Evolutionary conservation across 2,113 vertebrate species (phyloP).

Genomic region (Neotragus moschatus): DNA sequence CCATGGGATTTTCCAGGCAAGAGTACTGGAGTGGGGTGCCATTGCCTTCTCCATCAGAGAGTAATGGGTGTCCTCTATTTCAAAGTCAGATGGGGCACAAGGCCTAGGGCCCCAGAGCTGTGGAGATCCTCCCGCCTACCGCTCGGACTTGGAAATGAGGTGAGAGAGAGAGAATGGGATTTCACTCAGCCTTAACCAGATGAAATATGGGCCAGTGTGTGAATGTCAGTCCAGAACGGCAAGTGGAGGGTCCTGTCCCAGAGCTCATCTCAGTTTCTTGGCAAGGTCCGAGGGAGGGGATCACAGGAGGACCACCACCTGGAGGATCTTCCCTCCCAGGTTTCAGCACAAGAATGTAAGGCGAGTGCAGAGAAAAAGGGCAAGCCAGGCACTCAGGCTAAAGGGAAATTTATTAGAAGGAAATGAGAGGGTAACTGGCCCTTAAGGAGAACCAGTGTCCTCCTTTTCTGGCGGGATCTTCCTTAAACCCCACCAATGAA

Average conservation of each 20-base stretch:
- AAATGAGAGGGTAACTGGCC: background rate
- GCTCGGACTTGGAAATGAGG: accelerated
- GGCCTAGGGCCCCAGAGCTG: accelerated
- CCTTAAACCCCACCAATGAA: background rate
- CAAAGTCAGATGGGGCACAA: accelerated
- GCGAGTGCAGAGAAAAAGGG: accelerated
- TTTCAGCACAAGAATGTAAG: background rate
- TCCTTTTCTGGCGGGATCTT: accelerated
- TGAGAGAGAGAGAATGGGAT: background rate
- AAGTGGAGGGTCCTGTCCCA: background rate
- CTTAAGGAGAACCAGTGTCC: background rate
- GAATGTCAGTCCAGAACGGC: background rate
- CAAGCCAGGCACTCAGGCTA: background rate
- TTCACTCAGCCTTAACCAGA: background rate
- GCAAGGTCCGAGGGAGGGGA: background rate
- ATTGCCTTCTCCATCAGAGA: background rate
- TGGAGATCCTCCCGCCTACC: accelerated
- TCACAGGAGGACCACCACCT: background rate
- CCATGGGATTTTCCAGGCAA: too few relatives aligned
- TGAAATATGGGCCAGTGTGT: background rate
- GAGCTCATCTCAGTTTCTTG: background rate
- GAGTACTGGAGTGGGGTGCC: too few relatives aligned
- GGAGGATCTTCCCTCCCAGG: background rate
- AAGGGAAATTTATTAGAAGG: background rate
- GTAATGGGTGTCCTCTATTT: background rate